These are phyloP conservation scores for Hemitrygon akajei DNA, from an alignment of 2,797 vertebrate genomes.

Conservation along the genomic window DNA sequence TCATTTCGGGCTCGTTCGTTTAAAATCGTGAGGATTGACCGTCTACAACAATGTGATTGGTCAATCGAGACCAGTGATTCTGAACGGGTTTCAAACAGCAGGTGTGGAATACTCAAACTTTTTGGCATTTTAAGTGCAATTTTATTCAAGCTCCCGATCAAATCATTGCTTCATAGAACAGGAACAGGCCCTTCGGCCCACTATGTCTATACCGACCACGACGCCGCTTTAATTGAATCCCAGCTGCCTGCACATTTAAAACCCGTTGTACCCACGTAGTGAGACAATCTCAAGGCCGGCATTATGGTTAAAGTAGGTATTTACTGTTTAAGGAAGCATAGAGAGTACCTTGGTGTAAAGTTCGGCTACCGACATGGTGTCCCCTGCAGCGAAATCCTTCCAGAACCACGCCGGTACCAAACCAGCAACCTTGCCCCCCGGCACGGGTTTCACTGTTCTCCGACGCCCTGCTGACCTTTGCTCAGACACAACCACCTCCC, in stretches of 20 bases:
- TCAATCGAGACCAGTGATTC: background rate
- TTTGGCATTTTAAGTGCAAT: background rate
- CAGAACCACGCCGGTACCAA: background rate
- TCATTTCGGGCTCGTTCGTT: background rate
- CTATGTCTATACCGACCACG: no score
- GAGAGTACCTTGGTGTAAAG: slow-evolving; percentile 9
- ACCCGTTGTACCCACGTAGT: no score
- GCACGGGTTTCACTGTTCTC: no score
- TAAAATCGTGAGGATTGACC: background rate
- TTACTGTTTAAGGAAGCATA: background rate
- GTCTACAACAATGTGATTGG: background rate
- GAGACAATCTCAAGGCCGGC: background rate
- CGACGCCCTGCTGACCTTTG: no score
- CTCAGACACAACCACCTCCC: background rate
- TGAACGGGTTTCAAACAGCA: background rate
- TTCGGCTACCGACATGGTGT: background rate
- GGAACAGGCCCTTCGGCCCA: no score
- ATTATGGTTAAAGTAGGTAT: background rate
- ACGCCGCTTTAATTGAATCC: no score
- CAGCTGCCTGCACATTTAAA: background rate
- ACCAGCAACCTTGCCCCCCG: background rate
- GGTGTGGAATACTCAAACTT: background rate
- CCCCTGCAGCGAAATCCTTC: no score
- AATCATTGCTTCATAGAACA: no score
- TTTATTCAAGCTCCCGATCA: no score